Evolutionary conservation across 2,888 invertebrate genomes (phyloP), one percentile per base, ranked within the genome.

Genomic region (Ormyrus thymus): DNA sequence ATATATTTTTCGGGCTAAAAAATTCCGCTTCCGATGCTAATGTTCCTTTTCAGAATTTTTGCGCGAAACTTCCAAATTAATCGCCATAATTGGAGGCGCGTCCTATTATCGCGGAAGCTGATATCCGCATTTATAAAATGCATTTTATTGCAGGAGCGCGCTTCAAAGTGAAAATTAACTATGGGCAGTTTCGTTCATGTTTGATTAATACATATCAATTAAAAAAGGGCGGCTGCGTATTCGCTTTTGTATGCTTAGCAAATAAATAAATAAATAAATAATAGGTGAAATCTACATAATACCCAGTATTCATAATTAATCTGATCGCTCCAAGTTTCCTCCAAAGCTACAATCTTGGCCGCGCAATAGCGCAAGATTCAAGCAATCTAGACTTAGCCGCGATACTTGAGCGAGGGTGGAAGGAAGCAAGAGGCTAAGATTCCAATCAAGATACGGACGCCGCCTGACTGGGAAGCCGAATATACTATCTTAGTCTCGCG

Each of bases 361-460:
- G 53, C 48, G 70, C 55, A 62, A 76, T 76, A 78, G 75, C 62
- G 68, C 58, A 72, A 81, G 81, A 78, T 64, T 29, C 55, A 29
- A 4, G 71, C 75, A 53, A 75, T 78, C 62, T 66, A 46, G 66
- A 58, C 78, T 80, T 78, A 51, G 29, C n/a, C 48, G 45, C 15
- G 58, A 70, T 66, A 56, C 74, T 77, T 72, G 71, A 69, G 66
- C 15, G 15, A 56, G 55, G 68, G 64, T 46, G 70, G 66, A 75
- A 71, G 70, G 10, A 70, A 68, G 82, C 80, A 81, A 83, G 84
- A 83, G 82, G 79, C 82, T 76, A 82, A 86, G 88, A 89, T 88
- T 84, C 81, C 83, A 87, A 87, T 88, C 86, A 86, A 87, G 89
- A 88, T 89, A 89, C 10, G 82, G 84, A 78, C 83, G 83, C 86